Evolutionary conservation across 2,797 vertebrate genomes (phyloP).

Genomic region (Halcyon smyrnensis): DNA sequence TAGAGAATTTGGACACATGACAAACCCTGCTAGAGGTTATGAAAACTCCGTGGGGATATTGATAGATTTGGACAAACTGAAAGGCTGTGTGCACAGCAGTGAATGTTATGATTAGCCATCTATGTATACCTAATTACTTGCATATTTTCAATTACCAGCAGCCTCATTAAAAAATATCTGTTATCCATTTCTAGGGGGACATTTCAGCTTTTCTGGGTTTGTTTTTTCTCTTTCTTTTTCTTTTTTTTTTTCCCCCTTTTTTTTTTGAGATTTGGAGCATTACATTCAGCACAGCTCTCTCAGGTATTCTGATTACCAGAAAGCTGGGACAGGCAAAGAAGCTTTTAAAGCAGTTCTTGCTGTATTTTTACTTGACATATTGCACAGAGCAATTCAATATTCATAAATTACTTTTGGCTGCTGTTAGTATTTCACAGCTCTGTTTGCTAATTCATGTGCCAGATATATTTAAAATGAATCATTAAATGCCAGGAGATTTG

Average conservation of each 20-base stretch:
- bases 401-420: constrained; percentile 51
- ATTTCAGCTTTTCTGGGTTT: neutral
- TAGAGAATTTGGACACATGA: neutral
- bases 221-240: neutral
- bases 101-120: neutral
- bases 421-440: constrained; percentile 48
- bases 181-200: neutral
- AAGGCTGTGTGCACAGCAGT: neutral
- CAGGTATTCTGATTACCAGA: neutral
- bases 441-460: constrained; percentile 48
- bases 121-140: neutral
- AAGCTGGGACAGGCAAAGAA: neutral
- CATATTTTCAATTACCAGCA: neutral
- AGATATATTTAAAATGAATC: constrained; percentile 32
- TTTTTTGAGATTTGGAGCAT: neutral
- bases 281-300: neutral
- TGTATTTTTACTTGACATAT: constrained; percentile 16
- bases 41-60: neutral
- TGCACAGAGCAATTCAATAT: constrained; percentile 6
- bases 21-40: neutral
- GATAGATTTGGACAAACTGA: neutral
- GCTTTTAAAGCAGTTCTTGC: constrained; percentile 4
- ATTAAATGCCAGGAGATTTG: neutral
- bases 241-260: too few relatives aligned
- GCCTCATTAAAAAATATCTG: neutral